Base-by-base conservation (phyloP, 2,888 invertebrate genomes). In the Melieria picta region DNA sequence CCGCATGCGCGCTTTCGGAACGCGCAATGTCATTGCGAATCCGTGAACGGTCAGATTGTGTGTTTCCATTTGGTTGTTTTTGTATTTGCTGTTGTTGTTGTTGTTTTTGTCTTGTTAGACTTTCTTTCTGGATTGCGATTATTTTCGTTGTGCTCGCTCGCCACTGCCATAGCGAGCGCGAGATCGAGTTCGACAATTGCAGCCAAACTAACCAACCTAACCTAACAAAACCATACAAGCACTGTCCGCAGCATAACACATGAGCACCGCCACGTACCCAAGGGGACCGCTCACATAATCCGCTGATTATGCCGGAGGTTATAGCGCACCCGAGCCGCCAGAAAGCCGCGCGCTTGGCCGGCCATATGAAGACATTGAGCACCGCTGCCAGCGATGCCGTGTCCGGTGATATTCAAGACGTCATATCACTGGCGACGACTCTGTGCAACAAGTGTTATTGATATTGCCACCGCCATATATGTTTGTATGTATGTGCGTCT, bases 351-450 rank as follows among this genome's bases (percentile, higher is more conserved):
- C 52, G 13, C 13, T 7, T 11, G 52, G 7, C 7, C 50, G 50
- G 9, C n/a, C 13, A 52, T 79, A 82, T 80, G 77, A 82, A 83
- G 81, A 81, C 81, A 83, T 81, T 83, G 81, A 80, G 79, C 83
- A 81, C 81, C 83, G 81, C 30, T 30, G 30, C 30, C 30, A 30
- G 30, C 30, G 30, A 30, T 30, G 30, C 30, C 30, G 30, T 30
- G 81, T 81, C 82, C 82, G 80, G 79, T 80, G 79, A 81, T 81
- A 82, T 82, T 82, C 56, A 69, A 66, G 67, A 71, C 68, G 65
- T 57, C 56, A 16, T 45, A 50, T 70, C 30, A 46, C 30, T 30
- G 9, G 63, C 61, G n/a, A 58, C 58, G 73, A 75, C 75, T 74
- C 7, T 30, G 16, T 4, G 75, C 75, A 76, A 76, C 81, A 81